Base-by-base conservation (phyloP, 2,888 invertebrate species). In the Drosophila fulvimacula region DNA sequence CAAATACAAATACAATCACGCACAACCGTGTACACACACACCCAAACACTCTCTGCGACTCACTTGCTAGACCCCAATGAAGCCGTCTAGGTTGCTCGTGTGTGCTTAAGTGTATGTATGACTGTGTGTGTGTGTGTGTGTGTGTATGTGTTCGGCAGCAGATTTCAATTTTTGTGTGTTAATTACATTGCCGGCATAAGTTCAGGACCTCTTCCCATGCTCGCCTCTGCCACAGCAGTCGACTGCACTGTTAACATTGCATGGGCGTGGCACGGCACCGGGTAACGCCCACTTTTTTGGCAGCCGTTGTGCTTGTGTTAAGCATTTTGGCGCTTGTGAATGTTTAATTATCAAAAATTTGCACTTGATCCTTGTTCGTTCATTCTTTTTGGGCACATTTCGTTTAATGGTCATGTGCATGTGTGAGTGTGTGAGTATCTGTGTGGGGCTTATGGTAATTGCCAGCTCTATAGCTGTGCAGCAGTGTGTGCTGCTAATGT, bases 111-210 rank as follows among this genome's bases (percentile, higher is more conserved):
- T 19, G 32, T 19, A 7, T 32, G 30, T 41, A 11, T 41, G 11
- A 32, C 36, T 44, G 62, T 41, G 38, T 46, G 46, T 21, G 42
- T 70, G 59, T 64, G 27, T 24, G 38, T 44, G 53, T 44, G 44
- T 41, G 55, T 44, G 52, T 73, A 48, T 66, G 68, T 80, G 63
- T 69, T 67, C 76, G 82, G 72, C 82, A 84, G 72, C 84, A 83
- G 88, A 83, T 83, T 83, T 87, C 85, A 83, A 87, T 87, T 83
- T 83, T 83, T 83, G 85, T 83, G 83, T 87, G 83, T 83, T 83
- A 83, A 83, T 83, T 83, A 83, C 83, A 83, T 83, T 83, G 85
- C 77, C 77, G 72, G 82, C 79, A 84, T 77, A 84, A 77, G 85
- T 87, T 87, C 73, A 76, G 73, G 51, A 32, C 51, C 56, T 24